These are phyloP conservation scores for Crossocerus cetratus DNA, from an alignment of 2,888 invertebrate genomes.

Conservation along the genomic window DNA sequence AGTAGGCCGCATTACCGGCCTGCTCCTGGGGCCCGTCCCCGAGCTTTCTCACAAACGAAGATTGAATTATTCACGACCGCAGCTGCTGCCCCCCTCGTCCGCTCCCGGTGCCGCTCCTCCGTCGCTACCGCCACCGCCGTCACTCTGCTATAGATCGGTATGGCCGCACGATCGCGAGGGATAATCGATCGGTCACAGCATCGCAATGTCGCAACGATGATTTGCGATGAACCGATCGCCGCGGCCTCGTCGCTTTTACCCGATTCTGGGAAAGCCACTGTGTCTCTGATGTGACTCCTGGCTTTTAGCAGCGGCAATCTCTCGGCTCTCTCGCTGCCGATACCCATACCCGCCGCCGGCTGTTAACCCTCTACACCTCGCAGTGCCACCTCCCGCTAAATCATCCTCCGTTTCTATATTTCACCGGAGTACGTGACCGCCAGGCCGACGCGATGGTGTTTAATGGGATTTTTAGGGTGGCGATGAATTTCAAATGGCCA, in stretches of 20 bases:
- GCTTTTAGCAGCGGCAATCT: not conserved
- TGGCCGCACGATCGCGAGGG: conserved; percentile 33
- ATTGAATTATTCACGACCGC: conserved; percentile 55
- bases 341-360: too few species aligned
- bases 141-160: conserved; percentile 6
- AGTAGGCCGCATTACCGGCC: conserved; percentile 49
- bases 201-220: not conserved
- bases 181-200: conserved; percentile 37
- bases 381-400: too few species aligned
- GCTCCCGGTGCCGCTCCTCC: not conserved
- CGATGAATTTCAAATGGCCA: too few species aligned
- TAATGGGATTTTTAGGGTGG: too few species aligned
- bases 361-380: too few species aligned
- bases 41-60: conserved; percentile 44
- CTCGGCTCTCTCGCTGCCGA: not conserved
- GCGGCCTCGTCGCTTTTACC: not conserved
- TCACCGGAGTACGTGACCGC: too few species aligned
- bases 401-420: too few species aligned
- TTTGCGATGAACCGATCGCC: not conserved
- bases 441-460: too few species aligned
- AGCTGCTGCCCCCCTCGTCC: not conserved
- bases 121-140: not conserved
- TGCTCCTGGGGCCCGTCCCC: conserved; percentile 22
- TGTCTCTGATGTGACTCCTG: not conserved
- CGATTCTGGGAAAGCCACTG: conserved; percentile 1